Base-by-base conservation (phyloP, 1,140 invertebrate species). In the Augochlora pura region DNA sequence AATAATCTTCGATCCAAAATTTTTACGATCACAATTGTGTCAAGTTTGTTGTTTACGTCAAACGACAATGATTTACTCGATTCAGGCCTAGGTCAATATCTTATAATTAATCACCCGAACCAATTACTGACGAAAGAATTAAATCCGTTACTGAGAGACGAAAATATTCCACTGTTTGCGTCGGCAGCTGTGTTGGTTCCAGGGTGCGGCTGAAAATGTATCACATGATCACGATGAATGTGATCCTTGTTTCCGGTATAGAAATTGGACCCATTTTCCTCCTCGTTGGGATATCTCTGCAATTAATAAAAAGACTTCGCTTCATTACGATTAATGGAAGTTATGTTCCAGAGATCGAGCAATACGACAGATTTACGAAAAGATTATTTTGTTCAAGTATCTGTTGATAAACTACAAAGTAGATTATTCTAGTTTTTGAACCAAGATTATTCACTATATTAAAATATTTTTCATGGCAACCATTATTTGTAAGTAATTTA, bases 121-220 rank as follows among this genome's bases (percentile, higher is more conserved):
- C 96, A 94, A 88, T 96, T 96, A 74, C 93, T 95, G 52, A 96
- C 95, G 81, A 97, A 93, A 84, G 94, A 97, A 85, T 96, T 96
- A 83, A 97, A 95, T 14, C 96, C 95, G 86, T 94, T 96, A 86
- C 95, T 96, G 84, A 97, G 95, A 49, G 96, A 95, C 57, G 96
- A 95, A 85, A 97, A 95, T 75, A 97, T 95, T 27, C 96, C 95
- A 83, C 90, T 84, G 93, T 92, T 81, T 93, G 93, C 71, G 86
- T 90, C 81, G 89, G 91, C 62, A 72, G 89, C 87, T 42, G 87
- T 90, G 77, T 88, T 91, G 59, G 88, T 77, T 78, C 88, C 90
- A 25, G 88, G 87, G 85, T 88, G 91, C 23, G 90, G 91, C 77
- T 88, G 87, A 66, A 90, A 90, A 83, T 90, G 89, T 71, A 88